Evolutionary conservation across 2,888 invertebrate genomes (phyloP).

Genomic region (Andrena bucephala): DNA sequence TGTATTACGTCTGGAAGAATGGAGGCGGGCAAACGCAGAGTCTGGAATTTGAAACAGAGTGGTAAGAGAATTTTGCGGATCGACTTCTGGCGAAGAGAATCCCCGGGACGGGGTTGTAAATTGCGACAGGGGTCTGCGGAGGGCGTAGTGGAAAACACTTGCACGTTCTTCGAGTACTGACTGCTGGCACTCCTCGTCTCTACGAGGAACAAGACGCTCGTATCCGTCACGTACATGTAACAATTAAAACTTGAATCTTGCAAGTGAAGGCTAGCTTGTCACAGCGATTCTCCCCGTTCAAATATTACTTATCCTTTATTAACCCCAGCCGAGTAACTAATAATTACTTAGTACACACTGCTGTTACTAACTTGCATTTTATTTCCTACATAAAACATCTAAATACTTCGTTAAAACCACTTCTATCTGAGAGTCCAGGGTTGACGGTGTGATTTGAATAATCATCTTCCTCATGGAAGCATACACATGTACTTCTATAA

Average conservation of each 20-base stretch:
- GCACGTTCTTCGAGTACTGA: conserved; percentile 61
- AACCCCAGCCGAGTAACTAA: background rate
- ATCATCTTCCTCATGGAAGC: background rate
- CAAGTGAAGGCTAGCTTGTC: conserved; percentile 42
- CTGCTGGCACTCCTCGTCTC: conserved; percentile 65
- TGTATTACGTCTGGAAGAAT: background rate
- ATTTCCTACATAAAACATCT: background rate
- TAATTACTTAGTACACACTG: background rate
- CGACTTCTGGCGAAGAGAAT: conserved; percentile 39
- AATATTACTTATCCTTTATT: conserved; percentile 16
- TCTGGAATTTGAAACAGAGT: conserved; percentile 36
- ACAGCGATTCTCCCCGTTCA: conserved; percentile 28
- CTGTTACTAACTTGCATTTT: background rate
- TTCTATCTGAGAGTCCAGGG: background rate
- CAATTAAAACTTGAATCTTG: conserved; percentile 73
- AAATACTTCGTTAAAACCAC: background rate
- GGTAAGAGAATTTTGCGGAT: conserved; percentile 49
- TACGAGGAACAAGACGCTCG: conserved; percentile 47
- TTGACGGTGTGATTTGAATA: background rate
- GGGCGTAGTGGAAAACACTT: conserved; percentile 64
- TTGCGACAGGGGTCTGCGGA: conserved; percentile 49
- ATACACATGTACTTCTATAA: background rate
- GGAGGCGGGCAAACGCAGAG: conserved; percentile 8
- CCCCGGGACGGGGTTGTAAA: conserved; percentile 48
- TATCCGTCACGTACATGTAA: conserved; percentile 63